Evolutionary conservation across 2,797 vertebrate species (phyloP).

Genomic region (Myoxocephalus aenaeus): DNA sequence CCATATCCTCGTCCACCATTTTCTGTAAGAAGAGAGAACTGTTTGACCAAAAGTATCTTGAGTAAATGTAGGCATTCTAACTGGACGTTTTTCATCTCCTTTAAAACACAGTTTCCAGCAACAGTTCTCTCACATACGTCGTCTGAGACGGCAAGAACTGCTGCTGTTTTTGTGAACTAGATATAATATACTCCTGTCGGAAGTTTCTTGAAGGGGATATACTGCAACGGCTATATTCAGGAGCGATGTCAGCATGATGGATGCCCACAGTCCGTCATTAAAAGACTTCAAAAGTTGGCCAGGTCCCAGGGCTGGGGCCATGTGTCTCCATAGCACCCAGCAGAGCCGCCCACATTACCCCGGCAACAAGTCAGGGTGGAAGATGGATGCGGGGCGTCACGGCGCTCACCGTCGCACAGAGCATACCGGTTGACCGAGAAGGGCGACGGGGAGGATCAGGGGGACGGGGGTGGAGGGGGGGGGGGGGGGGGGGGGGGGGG

Average conservation of each 20-base stretch:
- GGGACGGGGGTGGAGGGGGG: neutral
- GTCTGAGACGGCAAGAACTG: neutral
- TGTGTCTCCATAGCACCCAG: conserved; percentile 48
- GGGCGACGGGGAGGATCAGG: neutral
- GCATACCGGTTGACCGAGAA: conserved; percentile 48
- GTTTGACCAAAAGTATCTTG: conserved; percentile 2
- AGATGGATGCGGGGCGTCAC: conserved; percentile 65
- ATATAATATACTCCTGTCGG: conserved; percentile 37
- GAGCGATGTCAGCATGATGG: conserved; percentile 54
- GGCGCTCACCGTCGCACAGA: conserved; percentile 42
- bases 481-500: conserved; percentile 6
- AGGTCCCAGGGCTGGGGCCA: conserved; percentile 38
- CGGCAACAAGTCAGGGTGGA: conserved; percentile 55
- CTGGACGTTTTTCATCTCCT: conserved; percentile 2
- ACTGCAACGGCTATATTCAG: conserved; percentile 38
- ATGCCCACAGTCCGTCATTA: conserved; percentile 58
- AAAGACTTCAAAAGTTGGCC: conserved; percentile 61
- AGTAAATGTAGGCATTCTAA: conserved; percentile 7
- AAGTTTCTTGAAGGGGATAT: conserved; percentile 28
- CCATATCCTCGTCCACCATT: neutral
- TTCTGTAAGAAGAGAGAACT: conserved; percentile 2
- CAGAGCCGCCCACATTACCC: conserved; percentile 40
- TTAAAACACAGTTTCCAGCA: neutral
- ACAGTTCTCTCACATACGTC: neutral
- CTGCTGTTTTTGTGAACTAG: conserved; percentile 23